Conservation (phyloP, 2,888 invertebrate species). For the Masnerella sp. region DNA sequence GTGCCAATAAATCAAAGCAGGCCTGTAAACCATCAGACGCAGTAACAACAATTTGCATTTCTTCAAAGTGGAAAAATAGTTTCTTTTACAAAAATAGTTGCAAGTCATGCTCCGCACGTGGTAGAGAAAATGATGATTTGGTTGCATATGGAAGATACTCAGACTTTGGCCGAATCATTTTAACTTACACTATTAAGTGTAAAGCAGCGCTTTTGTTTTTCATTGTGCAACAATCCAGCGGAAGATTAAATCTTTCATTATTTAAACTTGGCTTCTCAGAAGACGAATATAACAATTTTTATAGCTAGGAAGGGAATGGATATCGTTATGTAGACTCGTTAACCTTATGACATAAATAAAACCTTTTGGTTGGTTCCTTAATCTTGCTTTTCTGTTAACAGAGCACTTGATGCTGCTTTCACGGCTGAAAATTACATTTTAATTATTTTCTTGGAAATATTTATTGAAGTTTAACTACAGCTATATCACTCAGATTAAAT, state of each 20-base stretch:
- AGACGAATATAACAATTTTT: conserved; percentile 33
- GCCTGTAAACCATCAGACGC: neutral
- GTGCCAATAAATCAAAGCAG: neutral
- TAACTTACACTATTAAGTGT: neutral
- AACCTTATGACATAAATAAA: conserved; percentile 55
- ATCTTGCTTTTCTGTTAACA: conserved; percentile 68
- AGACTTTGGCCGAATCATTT: neutral
- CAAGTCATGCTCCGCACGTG: conserved; percentile 1
- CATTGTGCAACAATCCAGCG: neutral
- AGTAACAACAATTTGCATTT: conserved; percentile 2
- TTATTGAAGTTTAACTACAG: too few relatives aligned
- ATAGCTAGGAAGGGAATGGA: conserved; percentile 62
- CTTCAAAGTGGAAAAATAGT: conserved; percentile 25
- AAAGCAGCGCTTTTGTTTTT: neutral
- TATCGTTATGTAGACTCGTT: conserved; percentile 59
- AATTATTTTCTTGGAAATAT: too few relatives aligned
- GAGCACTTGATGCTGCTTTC: conserved; percentile 67
- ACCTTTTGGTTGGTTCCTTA: conserved; percentile 56
- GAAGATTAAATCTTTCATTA: neutral
- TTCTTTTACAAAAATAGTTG: conserved; percentile 32
- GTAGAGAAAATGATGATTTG: neutral
- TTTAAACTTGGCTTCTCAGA: conserved; percentile 5
- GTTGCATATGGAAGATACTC: too few relatives aligned
- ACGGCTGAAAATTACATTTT: conserved; percentile 68
- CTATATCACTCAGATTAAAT: too few relatives aligned